Evolutionary conservation across 2,888 invertebrate species (phyloP).

Genomic region (Philopedon plagiatum): DNA sequence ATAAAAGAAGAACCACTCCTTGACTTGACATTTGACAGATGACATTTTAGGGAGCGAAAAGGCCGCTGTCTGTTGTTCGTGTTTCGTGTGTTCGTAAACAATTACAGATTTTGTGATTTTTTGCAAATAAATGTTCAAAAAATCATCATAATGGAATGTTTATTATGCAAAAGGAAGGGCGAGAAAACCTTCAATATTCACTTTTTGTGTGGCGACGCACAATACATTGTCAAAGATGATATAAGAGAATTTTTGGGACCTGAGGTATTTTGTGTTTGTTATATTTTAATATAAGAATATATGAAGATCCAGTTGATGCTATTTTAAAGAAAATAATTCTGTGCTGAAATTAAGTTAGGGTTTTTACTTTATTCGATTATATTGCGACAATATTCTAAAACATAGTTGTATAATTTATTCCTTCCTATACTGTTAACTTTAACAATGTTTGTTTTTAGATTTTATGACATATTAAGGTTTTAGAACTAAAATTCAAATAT

Average conservation of each 20-base stretch:
- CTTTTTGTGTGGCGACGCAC: conserved; percentile 51
- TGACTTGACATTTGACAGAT: conserved; percentile 3
- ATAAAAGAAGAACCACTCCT: conserved; percentile 2
- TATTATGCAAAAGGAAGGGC: conserved; percentile 53
- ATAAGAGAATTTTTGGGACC: conserved; percentile 54
- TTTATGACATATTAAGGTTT: too few species aligned
- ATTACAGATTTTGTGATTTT: neutral
- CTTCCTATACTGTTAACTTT: too few species aligned
- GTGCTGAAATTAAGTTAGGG: too few species aligned
- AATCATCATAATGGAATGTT: conserved; percentile 48
- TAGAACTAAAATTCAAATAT: too few species aligned
- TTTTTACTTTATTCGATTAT: too few species aligned
- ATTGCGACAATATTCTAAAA: too few species aligned
- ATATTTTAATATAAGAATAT: conserved; percentile 21
- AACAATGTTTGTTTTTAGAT: too few species aligned
- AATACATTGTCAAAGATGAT: conserved; percentile 53
- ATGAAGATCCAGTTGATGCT: too few species aligned
- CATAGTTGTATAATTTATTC: too few species aligned
- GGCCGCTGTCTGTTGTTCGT: conserved; percentile 6
- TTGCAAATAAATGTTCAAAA: neutral
- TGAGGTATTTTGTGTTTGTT: conserved; percentile 49
- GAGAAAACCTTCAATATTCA: conserved; percentile 51
- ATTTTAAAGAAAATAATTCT: too few species aligned
- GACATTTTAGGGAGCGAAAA: conserved; percentile 1
- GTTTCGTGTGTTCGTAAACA: neutral